Percentiles rank a stretch among this genome's conserved stretches.
These are phyloP conservation scores for Delphinus delphis DNA, from an alignment of 2,113 vertebrate species.

Conservation along the genomic window DNA sequence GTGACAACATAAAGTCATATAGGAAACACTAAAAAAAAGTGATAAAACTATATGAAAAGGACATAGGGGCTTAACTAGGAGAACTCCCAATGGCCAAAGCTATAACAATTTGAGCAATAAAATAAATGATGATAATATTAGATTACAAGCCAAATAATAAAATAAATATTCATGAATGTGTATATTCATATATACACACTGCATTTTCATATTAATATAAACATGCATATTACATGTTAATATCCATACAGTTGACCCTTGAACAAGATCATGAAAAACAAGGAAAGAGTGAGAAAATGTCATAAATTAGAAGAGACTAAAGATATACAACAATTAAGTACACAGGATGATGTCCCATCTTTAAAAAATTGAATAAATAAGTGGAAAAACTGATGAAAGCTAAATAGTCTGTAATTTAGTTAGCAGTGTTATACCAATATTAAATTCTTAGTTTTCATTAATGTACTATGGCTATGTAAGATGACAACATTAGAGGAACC, in stretches of 20 bases:
- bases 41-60: not conserved
- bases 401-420: not conserved
- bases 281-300: not conserved
- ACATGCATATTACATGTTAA: not conserved
- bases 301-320: not conserved
- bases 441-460: slow-evolving; percentile 35
- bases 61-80: not conserved
- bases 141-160: not conserved
- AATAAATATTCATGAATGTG: not conserved
- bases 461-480: not conserved
- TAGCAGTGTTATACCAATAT: not conserved
- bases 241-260: not conserved
- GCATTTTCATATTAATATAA: not conserved
- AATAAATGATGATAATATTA: not conserved
- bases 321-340: not conserved
- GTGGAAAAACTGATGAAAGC: not conserved
- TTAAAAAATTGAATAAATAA: not conserved
- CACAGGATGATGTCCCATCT: not conserved
- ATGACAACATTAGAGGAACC: not conserved
- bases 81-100: not conserved
- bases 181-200: not conserved
- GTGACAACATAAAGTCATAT: not conserved
- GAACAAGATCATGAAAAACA: not conserved
- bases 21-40: not conserved
- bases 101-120: not conserved